phyloP scores from a whole-genome alignment of 2,888 invertebrate genomes.

The Drepanosiphum platanoidis region DNA sequence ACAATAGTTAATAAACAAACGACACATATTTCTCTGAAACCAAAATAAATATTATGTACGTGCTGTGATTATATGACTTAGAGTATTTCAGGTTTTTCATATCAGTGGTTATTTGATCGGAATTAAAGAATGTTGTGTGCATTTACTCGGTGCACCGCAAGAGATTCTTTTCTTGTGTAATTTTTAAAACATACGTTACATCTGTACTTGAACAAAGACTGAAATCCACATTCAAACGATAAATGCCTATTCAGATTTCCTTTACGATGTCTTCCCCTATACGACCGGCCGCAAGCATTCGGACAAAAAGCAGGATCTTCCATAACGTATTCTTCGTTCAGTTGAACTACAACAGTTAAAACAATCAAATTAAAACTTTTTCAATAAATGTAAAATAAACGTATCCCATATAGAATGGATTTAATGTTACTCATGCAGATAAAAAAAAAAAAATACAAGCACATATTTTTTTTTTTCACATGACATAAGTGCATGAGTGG shows the following conservation, averaged over 20 bases:
- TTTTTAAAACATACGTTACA: constrained; percentile 48
- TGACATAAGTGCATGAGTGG: background rate
- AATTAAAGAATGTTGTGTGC: constrained; percentile 34
- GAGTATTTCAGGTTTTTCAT: background rate
- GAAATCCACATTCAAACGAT: constrained; percentile 51
- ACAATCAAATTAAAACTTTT: constrained; percentile 66
- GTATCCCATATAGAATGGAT: background rate
- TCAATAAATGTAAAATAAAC: constrained; percentile 66
- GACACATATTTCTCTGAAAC: no score
- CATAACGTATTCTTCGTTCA: background rate
- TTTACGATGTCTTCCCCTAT: constrained; percentile 57
- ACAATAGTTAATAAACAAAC: no score
- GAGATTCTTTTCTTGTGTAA: constrained; percentile 25
- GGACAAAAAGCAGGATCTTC: constrained; percentile 55
- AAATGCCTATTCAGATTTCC: constrained; percentile 50
- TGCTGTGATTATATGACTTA: background rate
- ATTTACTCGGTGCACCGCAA: constrained; percentile 39
- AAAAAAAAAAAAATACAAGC: no score
- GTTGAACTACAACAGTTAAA: constrained; percentile 46
- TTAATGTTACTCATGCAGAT: constrained; percentile 23
- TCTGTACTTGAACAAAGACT: constrained; percentile 26
- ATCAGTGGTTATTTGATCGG: background rate
- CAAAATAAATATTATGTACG: no score
- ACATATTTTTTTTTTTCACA: background rate
- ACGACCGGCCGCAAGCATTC: constrained; percentile 61